phyloP scores from a whole-genome alignment of 2,113 vertebrate genomes.

The Scytalopus superciliaris region DNA sequence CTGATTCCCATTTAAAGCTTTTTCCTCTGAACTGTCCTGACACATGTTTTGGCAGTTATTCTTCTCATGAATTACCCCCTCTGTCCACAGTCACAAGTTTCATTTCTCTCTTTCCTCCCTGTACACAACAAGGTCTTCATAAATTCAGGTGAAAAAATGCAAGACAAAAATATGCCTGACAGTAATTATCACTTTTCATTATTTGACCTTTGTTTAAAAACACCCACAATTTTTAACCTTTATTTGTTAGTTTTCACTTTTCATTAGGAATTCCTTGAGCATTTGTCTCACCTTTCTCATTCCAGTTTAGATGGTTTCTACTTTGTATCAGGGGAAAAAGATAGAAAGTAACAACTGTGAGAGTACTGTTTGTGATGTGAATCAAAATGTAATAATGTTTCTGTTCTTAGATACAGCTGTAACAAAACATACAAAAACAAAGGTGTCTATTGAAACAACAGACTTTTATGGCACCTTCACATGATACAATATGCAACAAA shows the following conservation, averaged over 20 bases:
- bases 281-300: background rate
- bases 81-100: background rate
- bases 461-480: background rate
- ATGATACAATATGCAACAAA: background rate
- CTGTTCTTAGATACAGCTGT: background rate
- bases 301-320: background rate
- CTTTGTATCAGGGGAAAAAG: background rate
- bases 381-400: background rate
- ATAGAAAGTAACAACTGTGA: background rate
- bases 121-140: background rate
- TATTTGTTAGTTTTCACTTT: background rate
- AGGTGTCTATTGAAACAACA: background rate
- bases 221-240: background rate
- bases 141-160: background rate
- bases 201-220: background rate
- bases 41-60: background rate
- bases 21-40: background rate
- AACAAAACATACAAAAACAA: background rate
- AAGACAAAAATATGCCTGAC: background rate
- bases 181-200: background rate
- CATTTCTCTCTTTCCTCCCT: background rate
- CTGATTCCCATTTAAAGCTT: background rate
- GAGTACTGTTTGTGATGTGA: background rate
- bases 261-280: background rate
- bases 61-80: background rate